Percentiles rank a stretch among this genome's conserved stretches.
Conservation (phyloP, 2,797 vertebrate species). For the Psittacula echo region DNA sequence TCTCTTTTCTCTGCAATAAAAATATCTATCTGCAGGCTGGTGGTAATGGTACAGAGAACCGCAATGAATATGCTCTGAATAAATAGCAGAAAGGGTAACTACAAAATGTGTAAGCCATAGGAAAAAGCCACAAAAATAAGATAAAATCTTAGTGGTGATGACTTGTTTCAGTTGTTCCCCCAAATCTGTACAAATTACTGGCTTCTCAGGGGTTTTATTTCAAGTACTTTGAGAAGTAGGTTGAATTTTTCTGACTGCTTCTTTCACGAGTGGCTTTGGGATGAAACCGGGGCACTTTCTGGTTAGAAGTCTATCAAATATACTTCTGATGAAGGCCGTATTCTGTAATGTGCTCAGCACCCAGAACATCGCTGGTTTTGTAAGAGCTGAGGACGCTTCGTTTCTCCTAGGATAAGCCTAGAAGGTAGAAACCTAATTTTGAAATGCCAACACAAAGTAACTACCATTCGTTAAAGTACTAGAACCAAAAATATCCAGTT, state of each 20-base stretch:
- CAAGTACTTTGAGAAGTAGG: not conserved
- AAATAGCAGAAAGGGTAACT: not conserved
- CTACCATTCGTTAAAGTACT: not conserved
- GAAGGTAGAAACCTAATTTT: conserved; percentile 8
- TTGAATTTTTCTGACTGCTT: not conserved
- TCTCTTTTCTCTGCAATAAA: not conserved
- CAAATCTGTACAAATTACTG: not conserved
- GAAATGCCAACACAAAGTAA: not conserved
- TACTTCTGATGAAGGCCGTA: not conserved
- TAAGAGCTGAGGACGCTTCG: not conserved
- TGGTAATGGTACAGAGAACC: not conserved
- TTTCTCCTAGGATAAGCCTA: not conserved
- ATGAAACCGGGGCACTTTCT: not conserved
- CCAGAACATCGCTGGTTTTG: not conserved
- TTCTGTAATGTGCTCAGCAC: not conserved
- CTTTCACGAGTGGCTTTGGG: not conserved
- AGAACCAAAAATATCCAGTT: not conserved
- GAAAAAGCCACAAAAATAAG: not conserved
- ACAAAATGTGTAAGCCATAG: not conserved
- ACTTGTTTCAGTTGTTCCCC: not conserved
- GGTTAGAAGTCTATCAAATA: not conserved
- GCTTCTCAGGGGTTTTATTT: not conserved
- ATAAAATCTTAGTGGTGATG: not conserved
- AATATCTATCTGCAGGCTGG: not conserved
- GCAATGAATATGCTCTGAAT: not conserved